Conservation (phyloP, 2,797 vertebrate genomes). For the Sebastiscus tertius region DNA sequence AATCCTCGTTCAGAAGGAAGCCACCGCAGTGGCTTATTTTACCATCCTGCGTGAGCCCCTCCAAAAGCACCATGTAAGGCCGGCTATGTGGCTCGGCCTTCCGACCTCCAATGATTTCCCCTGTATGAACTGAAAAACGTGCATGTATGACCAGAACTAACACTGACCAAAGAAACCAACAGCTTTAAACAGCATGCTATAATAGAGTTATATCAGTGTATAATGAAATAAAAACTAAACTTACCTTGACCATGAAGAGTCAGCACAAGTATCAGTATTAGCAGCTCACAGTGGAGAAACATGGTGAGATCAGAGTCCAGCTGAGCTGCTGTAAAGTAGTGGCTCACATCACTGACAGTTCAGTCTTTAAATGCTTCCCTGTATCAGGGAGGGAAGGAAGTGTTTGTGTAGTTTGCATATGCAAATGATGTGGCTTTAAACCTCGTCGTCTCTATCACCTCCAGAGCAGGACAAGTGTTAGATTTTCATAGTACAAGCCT, state of each 20-base stretch:
- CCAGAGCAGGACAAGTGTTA: not conserved
- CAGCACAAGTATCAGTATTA: slow-evolving; percentile 19
- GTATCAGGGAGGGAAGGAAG: not conserved
- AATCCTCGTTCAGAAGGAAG: slow-evolving; percentile 69
- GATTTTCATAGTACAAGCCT: not conserved
- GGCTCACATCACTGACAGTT: not conserved
- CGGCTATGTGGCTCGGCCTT: slow-evolving; percentile 50
- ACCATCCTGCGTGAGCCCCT: accelerated
- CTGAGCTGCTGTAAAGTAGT: slow-evolving; percentile 2
- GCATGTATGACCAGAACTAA: not conserved
- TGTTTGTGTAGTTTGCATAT: not conserved
- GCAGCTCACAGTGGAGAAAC: slow-evolving; percentile 14
- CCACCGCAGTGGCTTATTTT: not conserved
- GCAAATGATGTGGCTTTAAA: not conserved
- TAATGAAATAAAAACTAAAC: not conserved
- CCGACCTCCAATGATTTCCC: slow-evolving; percentile 44
- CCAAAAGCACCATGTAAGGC: slow-evolving; percentile 69
- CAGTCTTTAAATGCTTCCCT: slow-evolving; percentile 7
- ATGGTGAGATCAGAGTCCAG: slow-evolving; percentile 41
- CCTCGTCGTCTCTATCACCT: not conserved
- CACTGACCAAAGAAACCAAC: not conserved
- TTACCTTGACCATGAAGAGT: slow-evolving; percentile 38
- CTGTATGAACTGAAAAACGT: slow-evolving; percentile 2
- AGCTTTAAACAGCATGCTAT: not conserved
- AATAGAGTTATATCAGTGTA: not conserved